Evolutionary conservation across 1,140 invertebrate genomes (phyloP), one percentile per base, ranked within the genome.

Genomic region (Drosophila novamexicana): DNA sequence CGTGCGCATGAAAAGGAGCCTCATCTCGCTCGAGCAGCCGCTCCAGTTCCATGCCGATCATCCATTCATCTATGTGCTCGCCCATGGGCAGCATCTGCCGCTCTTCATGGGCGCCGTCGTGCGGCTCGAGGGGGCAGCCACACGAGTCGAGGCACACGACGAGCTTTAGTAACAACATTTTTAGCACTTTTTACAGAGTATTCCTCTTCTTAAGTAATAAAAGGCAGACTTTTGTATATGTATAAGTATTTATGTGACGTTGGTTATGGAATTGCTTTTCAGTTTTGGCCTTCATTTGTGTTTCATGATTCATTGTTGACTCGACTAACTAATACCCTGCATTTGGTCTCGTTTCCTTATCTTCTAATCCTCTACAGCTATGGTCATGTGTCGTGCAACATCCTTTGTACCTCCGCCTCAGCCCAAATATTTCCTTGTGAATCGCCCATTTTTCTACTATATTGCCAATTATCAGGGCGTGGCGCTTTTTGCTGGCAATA

Each of bases 1-100:
- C 18, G 54, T 78, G 59, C 86, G 90, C 44, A 72, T 0, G 22
- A 91, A 89, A 58, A 86, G 90, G 22, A n/a, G 69, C 42, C 10
- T 89, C 39, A 16, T 59, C 2, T 70, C 69, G 39, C 40, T 69
- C 0, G 37, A 39, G 8, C 74, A 79, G 52, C 77, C 77, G 6
- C 56, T 72, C 58, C 66, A 82, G 47, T 90, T 91, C 69, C 70
- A 63, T 34, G 81, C 76, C 59, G 86, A 91, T 77, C 90, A 89
- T 89, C 90, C 83, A 83, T 91, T 90, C 74, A 75, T 78, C 63
- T 91, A 86, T 89, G 39, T 64, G 54, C 67, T 91, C 47, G 16
- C 47, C 29, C 79, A 91, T 61, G 44, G 44, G 56, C 56, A 65
- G 52, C 45, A 61, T 16, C 18, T 79, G 22, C 56, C 76, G 7